Base-by-base conservation (phyloP, 2,797 vertebrate species). In the Girardinus metallicus region DNA sequence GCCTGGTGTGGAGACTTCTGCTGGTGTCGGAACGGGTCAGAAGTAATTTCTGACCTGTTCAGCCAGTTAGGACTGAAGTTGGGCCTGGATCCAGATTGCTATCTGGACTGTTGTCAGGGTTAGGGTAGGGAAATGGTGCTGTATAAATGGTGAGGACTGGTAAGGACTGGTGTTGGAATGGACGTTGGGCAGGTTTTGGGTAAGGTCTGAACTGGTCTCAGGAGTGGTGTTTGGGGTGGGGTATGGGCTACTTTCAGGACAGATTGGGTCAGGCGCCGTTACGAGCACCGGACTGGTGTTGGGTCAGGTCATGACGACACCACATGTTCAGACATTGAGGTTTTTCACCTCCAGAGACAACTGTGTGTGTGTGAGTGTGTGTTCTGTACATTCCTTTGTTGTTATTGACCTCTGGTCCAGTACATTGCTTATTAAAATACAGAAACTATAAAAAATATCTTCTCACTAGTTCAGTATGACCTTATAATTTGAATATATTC, bases 401-500 rank as follows among this genome's bases (percentile, higher is more conserved):
- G 55, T 88, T 74, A 81, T 81, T 92, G 88, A 94, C 91, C 87
- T 90, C 87, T 91, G 91, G 90, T 91, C 90, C 86, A 81, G 72
- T 93, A 93, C 91, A 88, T 92, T 84, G 91, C 86, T 94, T 95
- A 95, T 89, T 95, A 96, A 96, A 96, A 95, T 95, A 95, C 95
- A 95, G 93, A 93, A 86, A 87, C 87, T 96, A 95, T 95, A 96
- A 96, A 96, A 96, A 96, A 95, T 94, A 95, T 86, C 78, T 90
- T 91, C 86, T 92, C 89, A 91, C 91, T 91, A 94, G 83, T 88
- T 94, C 91, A 93, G 92, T 94, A 93, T 92, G 93, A 85, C 91
- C 85, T 81, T 89, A 87, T 81, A 73, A 90, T 92, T 90, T 82
- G 81, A 88, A 86, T 88, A 92, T 91, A 84, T 85, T 88, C 86